These are phyloP conservation scores for Buceros bicornis DNA, from an alignment of 2,797 vertebrate genomes.

Conservation along the genomic window DNA sequence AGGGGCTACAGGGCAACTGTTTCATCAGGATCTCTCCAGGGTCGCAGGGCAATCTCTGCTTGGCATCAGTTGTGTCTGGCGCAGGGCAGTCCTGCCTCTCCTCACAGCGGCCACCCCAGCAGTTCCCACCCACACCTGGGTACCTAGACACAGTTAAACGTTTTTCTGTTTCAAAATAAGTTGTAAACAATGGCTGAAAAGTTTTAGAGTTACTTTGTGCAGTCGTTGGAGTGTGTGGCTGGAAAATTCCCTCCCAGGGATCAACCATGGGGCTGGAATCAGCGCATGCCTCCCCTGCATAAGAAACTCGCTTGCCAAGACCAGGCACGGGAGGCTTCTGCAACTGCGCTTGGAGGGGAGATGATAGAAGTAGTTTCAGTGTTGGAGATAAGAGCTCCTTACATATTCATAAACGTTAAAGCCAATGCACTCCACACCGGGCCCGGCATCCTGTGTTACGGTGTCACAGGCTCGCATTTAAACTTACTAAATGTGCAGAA, in stretches of 20 bases:
- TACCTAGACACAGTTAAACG: background rate
- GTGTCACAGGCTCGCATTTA: background rate
- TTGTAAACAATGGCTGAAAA: background rate
- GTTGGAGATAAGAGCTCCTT: background rate
- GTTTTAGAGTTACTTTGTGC: background rate
- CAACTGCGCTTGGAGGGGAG: background rate
- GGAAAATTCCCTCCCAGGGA: background rate
- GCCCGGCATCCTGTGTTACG: background rate
- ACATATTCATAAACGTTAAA: background rate
- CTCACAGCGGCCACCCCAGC: background rate
- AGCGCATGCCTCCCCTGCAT: background rate
- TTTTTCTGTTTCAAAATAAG: background rate
- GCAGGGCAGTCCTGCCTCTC: too few species aligned
- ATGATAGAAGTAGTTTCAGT: background rate
- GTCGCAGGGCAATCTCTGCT: background rate
- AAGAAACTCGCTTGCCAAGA: background rate
- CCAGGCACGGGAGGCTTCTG: background rate
- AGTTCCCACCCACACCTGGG: background rate
- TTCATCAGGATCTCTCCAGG: background rate
- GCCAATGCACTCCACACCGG: background rate
- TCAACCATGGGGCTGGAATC: background rate
- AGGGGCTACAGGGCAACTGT: background rate
- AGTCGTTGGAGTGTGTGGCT: background rate
- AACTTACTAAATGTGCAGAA: background rate
- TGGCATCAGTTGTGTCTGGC: fast-evolving